These are phyloP conservation scores for Limnephilus marmoratus DNA, from an alignment of 2,888 invertebrate species.

Conservation along the genomic window DNA sequence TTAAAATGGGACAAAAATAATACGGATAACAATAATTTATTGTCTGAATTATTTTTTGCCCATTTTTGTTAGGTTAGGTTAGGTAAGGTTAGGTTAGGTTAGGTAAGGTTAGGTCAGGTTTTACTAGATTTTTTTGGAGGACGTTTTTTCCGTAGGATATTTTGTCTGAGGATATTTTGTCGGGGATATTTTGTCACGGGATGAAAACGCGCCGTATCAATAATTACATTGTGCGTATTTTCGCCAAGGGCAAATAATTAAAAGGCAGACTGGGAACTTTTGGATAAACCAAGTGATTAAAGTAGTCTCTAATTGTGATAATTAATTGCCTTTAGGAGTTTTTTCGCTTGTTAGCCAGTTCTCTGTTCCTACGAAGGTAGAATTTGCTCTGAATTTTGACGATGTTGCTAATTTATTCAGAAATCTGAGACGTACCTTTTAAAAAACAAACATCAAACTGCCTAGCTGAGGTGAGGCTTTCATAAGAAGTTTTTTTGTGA, in stretches of 20 bases:
- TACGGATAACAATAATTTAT: no score
- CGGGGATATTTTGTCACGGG: no score
- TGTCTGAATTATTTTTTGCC: no score
- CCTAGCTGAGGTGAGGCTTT: not conserved
- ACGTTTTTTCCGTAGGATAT: no score
- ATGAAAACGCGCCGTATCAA: no score
- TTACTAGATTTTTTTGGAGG: no score
- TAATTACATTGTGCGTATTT: not conserved
- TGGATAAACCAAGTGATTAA: not conserved
- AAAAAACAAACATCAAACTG: not conserved
- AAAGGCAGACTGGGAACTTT: not conserved
- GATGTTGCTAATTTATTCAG: not conserved
- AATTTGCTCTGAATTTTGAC: not conserved
- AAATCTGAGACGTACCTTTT: not conserved
- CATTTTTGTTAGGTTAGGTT: no score
- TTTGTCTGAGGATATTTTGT: no score
- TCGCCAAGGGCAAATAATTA: not conserved
- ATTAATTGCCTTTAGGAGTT: constrained; percentile 2
- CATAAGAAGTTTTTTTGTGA: not conserved
- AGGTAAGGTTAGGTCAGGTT: no score
- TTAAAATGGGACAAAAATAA: no score
- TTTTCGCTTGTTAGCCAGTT: not conserved
- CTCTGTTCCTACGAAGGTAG: not conserved
- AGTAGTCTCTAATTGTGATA: not conserved
- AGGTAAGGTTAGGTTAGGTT: no score